phyloP scores from a whole-genome alignment of 1,140 invertebrate genomes.

The Neuroterus valhalla region DNA sequence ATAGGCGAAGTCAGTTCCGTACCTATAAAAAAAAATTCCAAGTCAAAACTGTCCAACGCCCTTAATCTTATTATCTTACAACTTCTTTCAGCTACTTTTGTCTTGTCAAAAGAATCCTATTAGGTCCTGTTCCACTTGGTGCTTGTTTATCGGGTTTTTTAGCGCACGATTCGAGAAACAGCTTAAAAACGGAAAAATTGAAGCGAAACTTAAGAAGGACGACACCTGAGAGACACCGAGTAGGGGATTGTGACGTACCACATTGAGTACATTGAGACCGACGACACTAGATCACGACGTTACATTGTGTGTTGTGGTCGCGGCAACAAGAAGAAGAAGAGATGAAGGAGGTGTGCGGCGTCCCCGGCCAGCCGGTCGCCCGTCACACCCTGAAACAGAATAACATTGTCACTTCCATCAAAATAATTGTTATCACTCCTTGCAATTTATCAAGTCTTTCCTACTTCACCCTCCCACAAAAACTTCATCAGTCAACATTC shows the following conservation, averaged over 20 bases:
- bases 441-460: constrained; percentile 53
- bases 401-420: constrained; percentile 70
- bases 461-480: constrained; percentile 38
- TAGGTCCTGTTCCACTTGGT: too few relatives aligned
- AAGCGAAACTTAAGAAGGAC: constrained; percentile 63
- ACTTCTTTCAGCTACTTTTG: too few relatives aligned
- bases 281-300: constrained; percentile 71
- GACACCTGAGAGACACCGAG: constrained; percentile 70
- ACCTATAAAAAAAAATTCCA: too few relatives aligned
- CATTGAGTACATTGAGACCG: constrained; percentile 73
- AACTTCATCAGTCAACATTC: background rate
- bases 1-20: too few relatives aligned
- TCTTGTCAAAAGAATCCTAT: too few relatives aligned
- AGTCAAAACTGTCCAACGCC: too few relatives aligned
- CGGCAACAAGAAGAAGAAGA: constrained; percentile 73
- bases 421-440: constrained; percentile 46
- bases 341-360: constrained; percentile 72
- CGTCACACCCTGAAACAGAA: constrained; percentile 75
- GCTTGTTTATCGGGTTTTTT: background rate
- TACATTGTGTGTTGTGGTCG: constrained; percentile 73
- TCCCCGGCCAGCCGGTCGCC: constrained; percentile 75
- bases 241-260: constrained; percentile 74
- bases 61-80: too few relatives aligned
- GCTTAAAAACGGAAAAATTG: constrained; percentile 61
- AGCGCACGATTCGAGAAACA: constrained; percentile 56